phyloP scores from a whole-genome alignment of 2,797 vertebrate species.

The Poeciliopsis paucimaculata region DNA sequence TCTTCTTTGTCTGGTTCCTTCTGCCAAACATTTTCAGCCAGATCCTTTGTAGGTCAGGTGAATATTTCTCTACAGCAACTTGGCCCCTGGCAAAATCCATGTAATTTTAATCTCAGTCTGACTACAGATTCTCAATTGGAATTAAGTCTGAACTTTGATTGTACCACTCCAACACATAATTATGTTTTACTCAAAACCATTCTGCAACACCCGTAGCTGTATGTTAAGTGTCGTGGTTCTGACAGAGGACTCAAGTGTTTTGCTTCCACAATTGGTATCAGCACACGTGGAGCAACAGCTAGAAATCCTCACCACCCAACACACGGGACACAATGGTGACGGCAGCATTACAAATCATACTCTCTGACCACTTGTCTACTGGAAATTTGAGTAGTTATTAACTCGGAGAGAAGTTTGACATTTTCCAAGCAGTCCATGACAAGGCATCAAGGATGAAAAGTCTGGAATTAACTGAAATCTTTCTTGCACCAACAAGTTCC shows the following conservation, averaged over 20 bases:
- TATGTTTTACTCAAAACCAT: not conserved
- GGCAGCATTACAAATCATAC: too few relatives aligned
- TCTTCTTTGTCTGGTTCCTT: conserved; percentile 42
- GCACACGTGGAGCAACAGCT: not conserved
- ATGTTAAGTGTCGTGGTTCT: not conserved
- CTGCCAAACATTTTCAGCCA: conserved; percentile 50
- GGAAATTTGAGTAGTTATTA: not conserved
- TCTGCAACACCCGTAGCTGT: not conserved
- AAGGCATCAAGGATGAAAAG: too few relatives aligned
- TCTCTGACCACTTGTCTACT: not conserved
- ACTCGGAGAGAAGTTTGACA: not conserved
- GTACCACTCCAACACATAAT: not conserved
- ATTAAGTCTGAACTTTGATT: not conserved
- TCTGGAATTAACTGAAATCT: too few relatives aligned
- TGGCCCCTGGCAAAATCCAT: not conserved
- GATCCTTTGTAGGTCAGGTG: conserved; percentile 32
- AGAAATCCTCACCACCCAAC: not conserved
- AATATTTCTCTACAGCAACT: conserved; percentile 13
- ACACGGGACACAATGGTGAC: not conserved
- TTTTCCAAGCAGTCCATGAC: not conserved
- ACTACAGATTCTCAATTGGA: not conserved
- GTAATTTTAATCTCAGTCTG: not conserved
- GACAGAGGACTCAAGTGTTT: not conserved
- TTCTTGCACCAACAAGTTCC: too few relatives aligned
- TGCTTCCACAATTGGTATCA: not conserved